These are phyloP conservation scores for Phalloptychus januarius DNA, from an alignment of 2,797 vertebrate species.

Conservation along the genomic window DNA sequence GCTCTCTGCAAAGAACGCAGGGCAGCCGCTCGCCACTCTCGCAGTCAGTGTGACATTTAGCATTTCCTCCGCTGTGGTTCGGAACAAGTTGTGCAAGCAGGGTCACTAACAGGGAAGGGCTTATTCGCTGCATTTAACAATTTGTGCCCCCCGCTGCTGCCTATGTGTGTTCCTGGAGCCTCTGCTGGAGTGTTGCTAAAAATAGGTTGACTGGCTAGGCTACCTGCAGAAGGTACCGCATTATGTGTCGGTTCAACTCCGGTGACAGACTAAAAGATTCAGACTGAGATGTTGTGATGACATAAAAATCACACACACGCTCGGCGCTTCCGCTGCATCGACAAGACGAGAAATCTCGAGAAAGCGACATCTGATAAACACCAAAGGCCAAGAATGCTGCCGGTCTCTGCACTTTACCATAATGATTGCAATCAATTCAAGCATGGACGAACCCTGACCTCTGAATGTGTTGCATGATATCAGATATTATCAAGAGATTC, in stretches of 20 bases:
- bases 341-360: not conserved
- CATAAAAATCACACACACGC: not conserved
- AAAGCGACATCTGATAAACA: not conserved
- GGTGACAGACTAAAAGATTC: not conserved
- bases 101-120: conserved; percentile 7
- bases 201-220: conserved; percentile 53
- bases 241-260: conserved; percentile 3
- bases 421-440: not conserved
- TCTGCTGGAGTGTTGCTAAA: conserved; percentile 66
- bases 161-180: conserved; percentile 40
- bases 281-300: not conserved
- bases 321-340: not conserved
- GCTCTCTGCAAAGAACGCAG: not conserved
- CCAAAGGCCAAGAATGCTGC: not conserved
- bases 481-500: not conserved
- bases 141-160: conserved; percentile 36
- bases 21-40: not conserved
- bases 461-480: not conserved
- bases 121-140: conserved; percentile 57
- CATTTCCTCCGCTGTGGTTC: conserved; percentile 32
- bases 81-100: conserved; percentile 17
- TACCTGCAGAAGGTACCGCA: conserved; percentile 33
- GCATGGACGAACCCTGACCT: not conserved
- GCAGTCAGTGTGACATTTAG: conserved; percentile 31
- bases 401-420: not conserved